Evolutionary conservation across 2,888 invertebrate species (phyloP), one percentile per base, ranked within the genome.

Genomic region (Cantharis lateralis): DNA sequence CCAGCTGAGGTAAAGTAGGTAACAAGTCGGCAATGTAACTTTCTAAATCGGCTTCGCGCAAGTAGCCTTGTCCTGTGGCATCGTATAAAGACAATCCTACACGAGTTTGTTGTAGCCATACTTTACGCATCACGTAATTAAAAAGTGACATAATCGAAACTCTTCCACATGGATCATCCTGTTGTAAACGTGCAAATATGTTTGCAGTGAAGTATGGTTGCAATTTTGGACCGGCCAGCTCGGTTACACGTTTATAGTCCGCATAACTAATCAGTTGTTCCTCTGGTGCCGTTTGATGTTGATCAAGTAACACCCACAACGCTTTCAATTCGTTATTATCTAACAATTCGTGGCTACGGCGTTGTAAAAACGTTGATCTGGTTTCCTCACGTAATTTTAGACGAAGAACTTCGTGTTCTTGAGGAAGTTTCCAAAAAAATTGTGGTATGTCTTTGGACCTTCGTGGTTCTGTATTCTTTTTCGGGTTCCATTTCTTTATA

Each of bases 61-160:
- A 83, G 84, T 88, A 88, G 4, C 88, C 88, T 86, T 97, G 96
- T 0, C 98, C 98, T 1, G 95, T 94, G 69, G 95, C 94, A 88
- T 99, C 98, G 87, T 98, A 98, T 32, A 98, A 89, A 0, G 97
- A 96, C 20, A 98, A 90, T 0, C 98, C 97, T 74, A 98, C 96
- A 85, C 98, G 91, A 0, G 98, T 98, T 89, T 98, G 98, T 85
- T 96, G 95, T 68, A 97, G 89, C 98, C 98, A 98, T 9, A 97
- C 96, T 86, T 98, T 95, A 13, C 96, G 91, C 97, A 98, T 96
- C 0, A 97, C 95, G 85, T 98, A 98, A 88, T 98, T 98, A 88
- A 98, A 98, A 77, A 98, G 91, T 0, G 96, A 94, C 87, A 95
- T 94, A 15, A 97, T 96, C 16, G 96, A 94, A 28, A 98, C 94